A percentile compares a stretch with the other conserved stretches of the same genome.
Conservation (phyloP, 2,113 vertebrate genomes). For the Zosterops borbonicus region DNA sequence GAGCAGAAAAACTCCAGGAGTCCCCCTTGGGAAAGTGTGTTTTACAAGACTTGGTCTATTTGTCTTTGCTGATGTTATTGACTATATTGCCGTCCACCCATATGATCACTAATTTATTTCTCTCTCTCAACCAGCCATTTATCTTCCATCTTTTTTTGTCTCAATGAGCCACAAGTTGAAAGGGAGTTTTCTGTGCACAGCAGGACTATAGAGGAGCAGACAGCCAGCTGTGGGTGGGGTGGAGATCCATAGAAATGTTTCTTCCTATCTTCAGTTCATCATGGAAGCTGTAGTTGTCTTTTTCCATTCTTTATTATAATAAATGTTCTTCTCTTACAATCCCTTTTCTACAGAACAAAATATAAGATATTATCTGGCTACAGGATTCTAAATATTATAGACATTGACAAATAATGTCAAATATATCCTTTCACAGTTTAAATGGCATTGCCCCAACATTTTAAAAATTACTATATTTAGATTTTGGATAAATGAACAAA, state of each 20-base stretch:
- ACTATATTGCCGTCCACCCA: not conserved
- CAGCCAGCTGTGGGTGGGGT: not conserved
- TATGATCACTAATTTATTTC: not conserved
- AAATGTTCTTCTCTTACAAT: not conserved
- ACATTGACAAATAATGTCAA: not conserved
- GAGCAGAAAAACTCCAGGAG: not conserved
- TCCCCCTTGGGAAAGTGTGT: not conserved
- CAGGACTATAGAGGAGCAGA: not conserved
- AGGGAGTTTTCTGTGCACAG: not conserved
- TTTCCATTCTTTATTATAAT: not conserved
- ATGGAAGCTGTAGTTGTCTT: not conserved
- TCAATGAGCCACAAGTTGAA: not conserved
- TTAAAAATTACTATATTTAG: not conserved
- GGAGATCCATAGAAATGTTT: not conserved
- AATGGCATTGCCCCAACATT: not conserved
- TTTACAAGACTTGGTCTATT: not conserved
- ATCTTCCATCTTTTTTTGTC: not conserved
- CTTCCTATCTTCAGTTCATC: not conserved
- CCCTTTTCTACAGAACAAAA: not conserved
- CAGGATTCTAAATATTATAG: not conserved
- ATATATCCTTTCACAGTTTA: not conserved
- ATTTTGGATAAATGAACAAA: constrained; percentile 20
- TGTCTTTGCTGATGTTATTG: not conserved
- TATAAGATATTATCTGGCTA: not conserved
- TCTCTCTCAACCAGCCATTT: not conserved